These are phyloP conservation scores for Drosophila kurseongensis DNA, from an alignment of 1,140 invertebrate genomes.

Conservation along the genomic window DNA sequence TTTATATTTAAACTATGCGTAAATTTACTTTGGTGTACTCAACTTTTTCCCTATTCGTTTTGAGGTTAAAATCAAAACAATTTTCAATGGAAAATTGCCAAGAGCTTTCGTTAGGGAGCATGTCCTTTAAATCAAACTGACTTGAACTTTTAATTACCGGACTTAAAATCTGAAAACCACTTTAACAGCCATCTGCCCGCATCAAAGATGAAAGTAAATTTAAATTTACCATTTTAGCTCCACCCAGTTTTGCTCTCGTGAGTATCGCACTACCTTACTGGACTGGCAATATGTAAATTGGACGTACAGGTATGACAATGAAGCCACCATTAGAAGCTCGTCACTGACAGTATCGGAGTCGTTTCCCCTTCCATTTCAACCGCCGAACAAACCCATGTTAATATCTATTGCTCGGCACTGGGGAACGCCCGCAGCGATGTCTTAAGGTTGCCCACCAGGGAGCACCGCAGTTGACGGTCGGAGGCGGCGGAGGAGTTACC, in stretches of 20 bases:
- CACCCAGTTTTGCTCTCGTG: background rate
- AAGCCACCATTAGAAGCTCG: slow-evolving; percentile 34
- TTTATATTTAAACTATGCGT: too few species aligned
- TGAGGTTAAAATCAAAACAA: too few species aligned
- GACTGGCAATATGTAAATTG: slow-evolving; percentile 56
- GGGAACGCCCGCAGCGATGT: slow-evolving; percentile 25
- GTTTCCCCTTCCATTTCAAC: background rate
- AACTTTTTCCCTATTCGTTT: too few species aligned
- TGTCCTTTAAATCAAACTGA: background rate
- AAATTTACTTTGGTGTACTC: too few species aligned
- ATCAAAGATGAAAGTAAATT: slow-evolving; percentile 57
- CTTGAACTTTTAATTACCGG: background rate
- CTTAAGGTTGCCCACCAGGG: slow-evolving; percentile 36
- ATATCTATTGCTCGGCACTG: slow-evolving; percentile 25
- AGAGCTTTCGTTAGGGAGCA: background rate
- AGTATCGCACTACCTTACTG: background rate
- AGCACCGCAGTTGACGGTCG: slow-evolving; percentile 11
- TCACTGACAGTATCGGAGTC: slow-evolving; percentile 6
- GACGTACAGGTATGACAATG: slow-evolving; percentile 63
- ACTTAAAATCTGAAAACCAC: slow-evolving; percentile 2
- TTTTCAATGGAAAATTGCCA: background rate
- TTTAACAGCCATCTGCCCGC: slow-evolving; percentile 9
- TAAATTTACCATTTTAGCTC: slow-evolving; percentile 32
- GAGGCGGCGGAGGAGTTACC: slow-evolving; percentile 2
- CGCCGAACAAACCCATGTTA: slow-evolving; percentile 15